These are phyloP conservation scores for Entomobrya multifasciata DNA, from an alignment of 2,888 invertebrate genomes.

Conservation along the genomic window DNA sequence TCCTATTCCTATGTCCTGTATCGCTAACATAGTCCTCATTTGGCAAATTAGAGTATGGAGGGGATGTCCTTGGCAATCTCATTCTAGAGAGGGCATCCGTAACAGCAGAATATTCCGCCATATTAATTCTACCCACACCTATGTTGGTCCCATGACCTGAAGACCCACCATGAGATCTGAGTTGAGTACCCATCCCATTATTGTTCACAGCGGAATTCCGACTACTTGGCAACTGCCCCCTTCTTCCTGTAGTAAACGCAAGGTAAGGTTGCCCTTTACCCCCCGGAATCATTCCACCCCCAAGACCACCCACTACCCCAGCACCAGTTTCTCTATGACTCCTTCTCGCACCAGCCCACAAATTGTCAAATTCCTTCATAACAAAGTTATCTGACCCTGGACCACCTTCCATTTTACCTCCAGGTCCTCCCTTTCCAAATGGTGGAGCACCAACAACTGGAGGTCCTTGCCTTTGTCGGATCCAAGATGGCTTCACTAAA, in stretches of 20 bases:
- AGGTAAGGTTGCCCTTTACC: slow-evolving; percentile 76
- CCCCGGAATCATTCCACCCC: slow-evolving; percentile 55
- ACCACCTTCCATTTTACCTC: slow-evolving; percentile 77
- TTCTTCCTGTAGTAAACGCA: slow-evolving; percentile 79
- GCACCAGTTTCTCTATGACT: slow-evolving; percentile 77
- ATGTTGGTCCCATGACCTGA: slow-evolving; percentile 51
- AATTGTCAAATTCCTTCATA: slow-evolving; percentile 78
- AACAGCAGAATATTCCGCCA: slow-evolving; percentile 81
- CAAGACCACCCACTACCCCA: slow-evolving; percentile 54
- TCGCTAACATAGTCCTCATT: slow-evolving; percentile 79
- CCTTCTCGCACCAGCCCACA: slow-evolving; percentile 78
- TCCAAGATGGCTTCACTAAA: slow-evolving; percentile 76
- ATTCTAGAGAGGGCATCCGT: slow-evolving; percentile 81
- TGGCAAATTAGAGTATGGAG: slow-evolving; percentile 79
- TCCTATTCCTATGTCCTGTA: slow-evolving; percentile 78
- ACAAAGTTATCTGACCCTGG: slow-evolving; percentile 78
- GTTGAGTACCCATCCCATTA: slow-evolving; percentile 77
- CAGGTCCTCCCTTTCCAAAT: slow-evolving; percentile 43
- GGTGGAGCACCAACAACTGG: slow-evolving; percentile 54
- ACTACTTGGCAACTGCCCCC: slow-evolving; percentile 76
- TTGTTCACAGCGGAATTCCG: slow-evolving; percentile 74
- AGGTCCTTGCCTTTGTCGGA: slow-evolving; percentile 74
- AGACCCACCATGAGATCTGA: slow-evolving; percentile 67
- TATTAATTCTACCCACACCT: slow-evolving; percentile 81
- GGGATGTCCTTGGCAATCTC: slow-evolving; percentile 79